These are phyloP conservation scores for Galbula dea DNA, from an alignment of 2,113 vertebrate species.

Conservation along the genomic window DNA sequence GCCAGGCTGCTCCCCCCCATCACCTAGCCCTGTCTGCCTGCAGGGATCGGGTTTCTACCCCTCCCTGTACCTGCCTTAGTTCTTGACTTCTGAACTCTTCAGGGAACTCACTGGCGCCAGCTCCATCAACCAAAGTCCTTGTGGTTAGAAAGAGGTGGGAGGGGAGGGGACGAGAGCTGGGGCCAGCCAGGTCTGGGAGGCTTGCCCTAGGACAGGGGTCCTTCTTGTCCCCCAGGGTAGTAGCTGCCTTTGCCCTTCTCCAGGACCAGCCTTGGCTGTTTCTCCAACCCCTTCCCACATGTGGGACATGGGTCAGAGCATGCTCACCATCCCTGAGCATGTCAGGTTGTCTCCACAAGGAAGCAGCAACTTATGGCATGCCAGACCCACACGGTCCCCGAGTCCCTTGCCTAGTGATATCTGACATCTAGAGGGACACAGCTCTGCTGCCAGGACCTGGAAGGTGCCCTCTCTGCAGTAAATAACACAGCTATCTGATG, in stretches of 20 bases:
- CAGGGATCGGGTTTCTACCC: conserved; percentile 61
- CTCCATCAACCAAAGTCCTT: conserved; percentile 77
- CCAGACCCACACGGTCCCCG: neutral
- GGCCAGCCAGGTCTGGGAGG: neutral
- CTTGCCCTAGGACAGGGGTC: neutral
- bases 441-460: rapidly evolving
- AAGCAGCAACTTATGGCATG: neutral
- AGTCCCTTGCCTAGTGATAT: neutral
- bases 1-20: neutral
- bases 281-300: neutral
- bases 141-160: conserved; percentile 66
- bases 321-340: neutral
- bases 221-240: neutral
- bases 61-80: conserved; percentile 46
- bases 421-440: neutral
- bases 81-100: conserved; percentile 78
- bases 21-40: neutral
- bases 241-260: neutral
- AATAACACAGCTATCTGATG: neutral
- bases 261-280: neutral
- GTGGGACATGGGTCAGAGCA: neutral
- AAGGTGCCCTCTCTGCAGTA: neutral
- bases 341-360: neutral
- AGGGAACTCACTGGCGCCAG: conserved; percentile 78
- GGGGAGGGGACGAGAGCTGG: neutral